Conservation (phyloP, 30 jellyfish, hydroid and myxozoan genomes). For the Hydractinia echinata region DNA sequence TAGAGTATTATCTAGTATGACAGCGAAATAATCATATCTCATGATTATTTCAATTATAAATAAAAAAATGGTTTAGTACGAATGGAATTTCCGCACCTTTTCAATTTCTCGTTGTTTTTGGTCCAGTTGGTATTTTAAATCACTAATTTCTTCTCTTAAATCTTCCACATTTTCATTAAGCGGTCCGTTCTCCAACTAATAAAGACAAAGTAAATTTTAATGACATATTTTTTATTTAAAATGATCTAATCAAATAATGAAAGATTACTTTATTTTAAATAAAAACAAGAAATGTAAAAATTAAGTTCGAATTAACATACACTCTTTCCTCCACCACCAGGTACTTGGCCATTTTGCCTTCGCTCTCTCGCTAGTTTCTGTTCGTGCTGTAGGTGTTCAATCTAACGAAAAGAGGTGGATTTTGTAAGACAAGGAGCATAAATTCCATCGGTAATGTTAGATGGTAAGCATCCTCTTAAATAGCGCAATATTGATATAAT, state of each 20-base stretch:
- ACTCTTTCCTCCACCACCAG: neutral
- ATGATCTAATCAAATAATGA: too few relatives aligned
- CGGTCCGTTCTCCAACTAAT: conserved; percentile 59
- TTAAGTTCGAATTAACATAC: neutral
- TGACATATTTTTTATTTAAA: too few relatives aligned
- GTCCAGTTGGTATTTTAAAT: conserved; percentile 66
- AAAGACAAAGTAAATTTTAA: neutral
- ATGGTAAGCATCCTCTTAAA: neutral
- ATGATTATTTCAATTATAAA: too few relatives aligned
- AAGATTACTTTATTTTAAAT: neutral
- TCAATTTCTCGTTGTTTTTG: conserved; percentile 71
- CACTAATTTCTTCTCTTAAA: conserved; percentile 61
- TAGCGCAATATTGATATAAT: conserved; percentile 8
- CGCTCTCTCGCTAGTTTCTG: conserved; percentile 46
- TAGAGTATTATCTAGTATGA: too few relatives aligned
- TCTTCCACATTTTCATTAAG: conserved; percentile 51
- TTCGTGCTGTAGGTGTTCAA: conserved; percentile 71
- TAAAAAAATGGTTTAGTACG: neutral
- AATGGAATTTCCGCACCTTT: conserved; percentile 25
- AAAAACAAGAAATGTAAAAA: neutral
- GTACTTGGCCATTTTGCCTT: conserved; percentile 34
- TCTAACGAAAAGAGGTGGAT: conserved; percentile 16
- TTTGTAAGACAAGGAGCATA: too few relatives aligned
- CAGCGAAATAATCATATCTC: too few relatives aligned
- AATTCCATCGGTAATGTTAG: too few relatives aligned